Conservation (phyloP, 30 jellyfish, hydroid and myxozoan species). For the Turritopsis dohrnii region DNA sequence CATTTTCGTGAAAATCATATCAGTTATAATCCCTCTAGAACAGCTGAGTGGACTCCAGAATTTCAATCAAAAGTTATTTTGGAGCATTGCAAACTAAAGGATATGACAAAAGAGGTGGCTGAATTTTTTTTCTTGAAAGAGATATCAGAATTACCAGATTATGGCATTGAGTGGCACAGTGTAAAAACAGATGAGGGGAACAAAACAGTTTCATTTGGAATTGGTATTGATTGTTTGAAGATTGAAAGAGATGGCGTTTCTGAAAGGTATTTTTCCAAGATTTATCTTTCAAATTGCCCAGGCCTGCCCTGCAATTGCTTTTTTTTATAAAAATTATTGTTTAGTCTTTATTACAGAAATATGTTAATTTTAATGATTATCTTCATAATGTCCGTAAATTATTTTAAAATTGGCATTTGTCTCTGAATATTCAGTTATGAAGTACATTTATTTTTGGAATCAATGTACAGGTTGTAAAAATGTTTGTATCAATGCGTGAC, state of each 20-base stretch:
- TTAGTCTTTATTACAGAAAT: too few species aligned
- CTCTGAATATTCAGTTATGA: too few species aligned
- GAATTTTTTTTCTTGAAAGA: slow-evolving; percentile 58
- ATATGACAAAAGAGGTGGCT: slow-evolving; percentile 76
- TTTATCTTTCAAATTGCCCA: neutral
- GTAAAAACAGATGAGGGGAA: slow-evolving; percentile 65
- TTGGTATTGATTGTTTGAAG: slow-evolving; percentile 85
- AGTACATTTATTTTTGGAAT: too few species aligned
- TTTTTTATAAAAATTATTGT: too few species aligned
- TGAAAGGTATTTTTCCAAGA: slow-evolving; percentile 83
- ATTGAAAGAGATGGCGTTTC: slow-evolving; percentile 55
- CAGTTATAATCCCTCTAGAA: slow-evolving; percentile 77
- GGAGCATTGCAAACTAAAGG: slow-evolving; percentile 75
- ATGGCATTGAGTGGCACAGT: slow-evolving; percentile 76
- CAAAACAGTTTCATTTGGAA: slow-evolving; percentile 60
- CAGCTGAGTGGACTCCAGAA: slow-evolving; percentile 75
- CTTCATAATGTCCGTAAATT: neutral
- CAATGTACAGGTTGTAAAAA: too few species aligned
- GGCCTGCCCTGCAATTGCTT: neutral
- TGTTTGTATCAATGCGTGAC: too few species aligned
- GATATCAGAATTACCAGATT: slow-evolving; percentile 62
- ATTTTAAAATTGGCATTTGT: too few species aligned
- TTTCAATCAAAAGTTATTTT: slow-evolving; percentile 64
- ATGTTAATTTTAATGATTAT: neutral
- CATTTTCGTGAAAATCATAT: slow-evolving; percentile 90